These are phyloP conservation scores for Diaphora mendica DNA, from an alignment of 2,888 invertebrate species.

Conservation along the genomic window DNA sequence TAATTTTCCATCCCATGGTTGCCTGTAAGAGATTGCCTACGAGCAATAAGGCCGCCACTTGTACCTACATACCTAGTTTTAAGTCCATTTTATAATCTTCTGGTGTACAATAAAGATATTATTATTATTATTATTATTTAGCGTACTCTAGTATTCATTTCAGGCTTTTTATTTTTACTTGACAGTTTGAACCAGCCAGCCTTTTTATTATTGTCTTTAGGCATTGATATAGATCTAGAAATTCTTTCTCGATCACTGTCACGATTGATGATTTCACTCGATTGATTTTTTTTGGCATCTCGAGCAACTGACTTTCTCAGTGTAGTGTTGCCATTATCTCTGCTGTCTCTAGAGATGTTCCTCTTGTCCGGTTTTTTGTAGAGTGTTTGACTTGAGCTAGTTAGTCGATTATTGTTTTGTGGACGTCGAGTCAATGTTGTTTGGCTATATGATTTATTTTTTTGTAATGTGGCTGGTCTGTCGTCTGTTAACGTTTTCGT, in stretches of 20 bases:
- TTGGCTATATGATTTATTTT: slow-evolving; percentile 82
- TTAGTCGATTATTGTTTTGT: slow-evolving; percentile 68
- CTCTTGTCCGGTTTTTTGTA: slow-evolving; percentile 81
- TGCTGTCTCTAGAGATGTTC: slow-evolving; percentile 41
- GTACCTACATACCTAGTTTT: too few relatives aligned
- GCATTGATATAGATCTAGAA: slow-evolving; percentile 90
- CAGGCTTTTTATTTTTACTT: slow-evolving; percentile 80
- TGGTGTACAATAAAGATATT: too few relatives aligned
- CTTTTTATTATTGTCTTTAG: slow-evolving; percentile 90
- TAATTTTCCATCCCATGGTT: too few relatives aligned
- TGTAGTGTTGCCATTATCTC: slow-evolving; percentile 61
- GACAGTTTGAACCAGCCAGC: slow-evolving; percentile 91
- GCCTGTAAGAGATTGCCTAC: too few relatives aligned
- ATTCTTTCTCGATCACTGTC: slow-evolving; percentile 83
- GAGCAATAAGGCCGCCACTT: too few relatives aligned
- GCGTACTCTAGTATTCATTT: slow-evolving; percentile 77
- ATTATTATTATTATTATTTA: too few relatives aligned
- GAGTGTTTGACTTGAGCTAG: slow-evolving; percentile 76
- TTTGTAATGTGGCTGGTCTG: slow-evolving; percentile 73
- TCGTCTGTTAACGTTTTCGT: slow-evolving; percentile 70
- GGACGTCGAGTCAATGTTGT: slow-evolving; percentile 74
- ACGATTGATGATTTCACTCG: slow-evolving; percentile 87
- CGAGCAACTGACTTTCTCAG: slow-evolving; percentile 77
- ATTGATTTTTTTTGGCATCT: slow-evolving; percentile 85
- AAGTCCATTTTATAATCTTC: too few relatives aligned